phyloP scores from a whole-genome alignment of 2,113 vertebrate species.

The Strix aluco region DNA sequence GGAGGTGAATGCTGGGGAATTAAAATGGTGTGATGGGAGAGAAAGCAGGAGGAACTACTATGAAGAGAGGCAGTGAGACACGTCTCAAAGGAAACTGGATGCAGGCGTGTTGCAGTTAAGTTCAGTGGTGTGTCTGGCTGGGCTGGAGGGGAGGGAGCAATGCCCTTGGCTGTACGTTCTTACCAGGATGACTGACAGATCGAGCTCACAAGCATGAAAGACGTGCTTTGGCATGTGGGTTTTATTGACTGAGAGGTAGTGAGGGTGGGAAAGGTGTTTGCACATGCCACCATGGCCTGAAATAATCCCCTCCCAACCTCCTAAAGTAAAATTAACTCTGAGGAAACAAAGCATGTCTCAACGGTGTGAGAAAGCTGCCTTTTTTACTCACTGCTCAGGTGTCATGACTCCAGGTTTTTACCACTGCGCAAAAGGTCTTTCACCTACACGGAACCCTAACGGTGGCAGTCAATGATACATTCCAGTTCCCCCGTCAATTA shows the following conservation, averaged over 20 bases:
- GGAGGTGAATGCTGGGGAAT: not conserved
- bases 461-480: not conserved
- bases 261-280: not conserved
- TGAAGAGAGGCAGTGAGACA: rapidly evolving
- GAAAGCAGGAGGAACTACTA: not conserved
- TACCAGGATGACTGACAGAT: not conserved
- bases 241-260: not conserved
- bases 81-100: not conserved
- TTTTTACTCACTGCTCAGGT: not conserved
- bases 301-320: not conserved
- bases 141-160: not conserved
- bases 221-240: rapidly evolving
- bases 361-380: rapidly evolving
- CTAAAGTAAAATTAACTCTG: not conserved
- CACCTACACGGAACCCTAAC: not conserved
- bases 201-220: not conserved
- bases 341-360: not conserved
- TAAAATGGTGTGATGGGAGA: not conserved
- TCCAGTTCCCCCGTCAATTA: not conserved
- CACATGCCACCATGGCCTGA: not conserved
- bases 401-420: not conserved
- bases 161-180: not conserved
- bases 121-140: not conserved
- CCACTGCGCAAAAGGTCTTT: not conserved
- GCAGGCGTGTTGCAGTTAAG: not conserved